Base-by-base conservation (phyloP, 2,797 vertebrate genomes). In the Iguana delicatissima region DNA sequence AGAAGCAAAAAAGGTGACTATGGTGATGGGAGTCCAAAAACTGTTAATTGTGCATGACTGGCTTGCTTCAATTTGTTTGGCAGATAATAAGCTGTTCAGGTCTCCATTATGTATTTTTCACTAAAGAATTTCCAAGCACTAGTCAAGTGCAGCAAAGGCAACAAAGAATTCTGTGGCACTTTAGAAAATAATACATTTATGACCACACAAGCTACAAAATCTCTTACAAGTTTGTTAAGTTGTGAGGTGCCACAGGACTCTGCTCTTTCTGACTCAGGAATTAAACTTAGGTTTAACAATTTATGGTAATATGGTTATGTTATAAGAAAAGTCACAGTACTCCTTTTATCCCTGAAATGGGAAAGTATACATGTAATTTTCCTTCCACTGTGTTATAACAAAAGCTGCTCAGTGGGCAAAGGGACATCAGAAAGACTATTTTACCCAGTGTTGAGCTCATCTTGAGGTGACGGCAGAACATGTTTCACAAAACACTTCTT, bases 361-460 rank as follows among this genome's bases (percentile, higher is more conserved):
- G 64, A 69, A 9, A 12, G 32, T 69, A 69, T 32, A 69, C 3
- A 69, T 32, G 12, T 69, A 32, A 69, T 69, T 90, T 22, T 35
- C 64, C 86, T 91, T 80, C 12, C 79, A 79, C 22, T 62, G 10
- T 42, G 90, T 89, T 84, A 86, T 87, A 84, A 80, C 52, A 67
- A 55, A 76, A 46, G 50, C 29, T 69, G 29, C 10, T 55, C 69
- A 32, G 22, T 86, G 18, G 50, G 35, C 46, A 86, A 81, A 52
- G 76, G 4, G 35, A 57, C 32, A 76, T 74, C 32, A 14, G 35
- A 50, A 73, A 72, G 4, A 57, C 26, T 59, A 74, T 76, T 82
- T 52, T 82, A 59, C n/a, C 1, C 38, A 90, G 22, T 24, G 20
- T 46, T 84, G 35, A 91, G 16, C 20, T n/a, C 55, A 69, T 16